Evolutionary conservation across 2,888 invertebrate genomes (phyloP), one percentile per base, ranked within the genome.

Genomic region (Syritta pipiens): DNA sequence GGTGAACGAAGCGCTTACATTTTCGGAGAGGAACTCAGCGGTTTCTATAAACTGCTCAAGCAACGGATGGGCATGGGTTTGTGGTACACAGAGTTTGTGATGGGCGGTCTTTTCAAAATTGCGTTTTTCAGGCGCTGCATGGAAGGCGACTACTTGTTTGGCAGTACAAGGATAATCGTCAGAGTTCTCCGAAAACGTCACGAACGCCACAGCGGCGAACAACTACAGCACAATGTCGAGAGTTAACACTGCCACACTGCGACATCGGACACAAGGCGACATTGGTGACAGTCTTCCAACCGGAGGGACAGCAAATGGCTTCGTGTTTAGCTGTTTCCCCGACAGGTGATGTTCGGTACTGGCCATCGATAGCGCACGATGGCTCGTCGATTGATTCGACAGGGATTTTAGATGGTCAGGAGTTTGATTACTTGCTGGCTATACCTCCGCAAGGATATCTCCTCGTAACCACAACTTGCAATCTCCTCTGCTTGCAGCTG

Each of bases 311-410:
- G 79, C 91, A 91, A 86, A 91, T 93, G 86, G 95, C 96, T 5
- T 94, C 96, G 0, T 96, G 96, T 84, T 92, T 98, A 83, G 97
- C 97, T 10, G 96, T 97, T 0, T 97, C 97, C 0, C 97, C 97
- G 0, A 97, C 97, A 86, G 98, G 97, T 28, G 92, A 94, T 51
- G 94, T 97, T 0, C 92, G 97, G 1, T 97, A 94, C 89, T 98
- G 98, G 98, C 92, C 95, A 0, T 95, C 94, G 3, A 93, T 97
- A 30, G 94, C 95, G 0, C 96, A 97, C 83, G 97, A 97, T 86
- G 94, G 94, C 0, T 93, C 94, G 0, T 96, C 94, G 7, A 92
- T 94, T 9, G 97, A 98, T 86, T 93, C 94, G 40, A 93, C 93
- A 65, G 94, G 95, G 1, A 97, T 97, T 85, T 90, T 98, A 26